Base-by-base conservation (phyloP, 2,888 invertebrate genomes). In the Epistrophe eligans region DNA sequence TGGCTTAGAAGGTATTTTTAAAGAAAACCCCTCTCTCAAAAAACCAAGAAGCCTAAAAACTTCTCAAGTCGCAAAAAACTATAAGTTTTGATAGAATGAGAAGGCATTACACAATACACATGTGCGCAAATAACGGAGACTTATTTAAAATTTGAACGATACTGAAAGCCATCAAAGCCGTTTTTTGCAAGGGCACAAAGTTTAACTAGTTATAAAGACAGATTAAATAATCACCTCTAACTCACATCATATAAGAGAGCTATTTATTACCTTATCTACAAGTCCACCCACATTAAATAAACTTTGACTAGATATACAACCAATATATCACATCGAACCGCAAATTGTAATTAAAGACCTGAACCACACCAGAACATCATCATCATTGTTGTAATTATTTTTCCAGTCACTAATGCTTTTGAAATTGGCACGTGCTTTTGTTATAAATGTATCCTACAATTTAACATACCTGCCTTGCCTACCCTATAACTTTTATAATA, bases 281-380 rank as follows among this genome's bases (percentile, higher is more conserved):
- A 45, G n/a, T 43, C 43, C 15, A 64, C 64, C 58, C 15, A 38
- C 58, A 9, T 17, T 4, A 7, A 38, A 7, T 3, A 62, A 62
- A 45, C 28, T 64, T 32, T 64, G 28, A 64, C 15, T n/a, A 45
- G 24, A 24, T 24, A 0, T 38, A 40, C 13, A 9, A 6, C n/a
- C n/a, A 64, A n/a, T 50, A 19, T 45, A 28, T 64, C 64, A 45
- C 28, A 45, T 28, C 10, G 45, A 45, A 45, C 45, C 45, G 3
- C 28, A 64, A 64, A 6, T 45, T 24, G 1, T 45, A 64, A 45
- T 64, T 64, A 32, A 43, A 48, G 45, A 64, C 32, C 32, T 64
- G 45, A 64, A 64, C 64, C n/a, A 32, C 64, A 64, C 64, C 32
- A 32, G 28, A 64, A 64, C 64, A 45, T 28, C 24, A 28, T 28